Base-by-base conservation (phyloP, 2,888 invertebrate species). In the Platerodrilus igneus region DNA sequence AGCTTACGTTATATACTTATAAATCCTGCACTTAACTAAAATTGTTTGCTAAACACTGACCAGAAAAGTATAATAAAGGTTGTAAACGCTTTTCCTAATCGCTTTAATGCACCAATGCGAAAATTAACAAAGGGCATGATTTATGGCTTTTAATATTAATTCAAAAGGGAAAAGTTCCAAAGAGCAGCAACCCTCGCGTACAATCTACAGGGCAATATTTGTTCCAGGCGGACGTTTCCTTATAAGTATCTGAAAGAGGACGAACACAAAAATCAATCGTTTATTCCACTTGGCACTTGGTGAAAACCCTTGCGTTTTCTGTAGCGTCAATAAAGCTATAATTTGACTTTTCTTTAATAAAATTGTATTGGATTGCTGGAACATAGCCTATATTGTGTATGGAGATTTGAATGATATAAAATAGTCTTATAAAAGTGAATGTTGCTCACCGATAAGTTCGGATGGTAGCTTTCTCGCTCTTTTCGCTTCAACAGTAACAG, bases 391-490 rank as follows among this genome's bases (percentile, higher is more conserved):
- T n/a, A n/a, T n/a, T n/a, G n/a, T n/a, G n/a, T n/a, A n/a, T n/a
- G n/a, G n/a, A n/a, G n/a, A n/a, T n/a, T n/a, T n/a, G n/a, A n/a
- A n/a, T n/a, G n/a, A n/a, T n/a, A n/a, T n/a, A n/a, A n/a, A n/a
- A n/a, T n/a, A n/a, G n/a, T n/a, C n/a, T n/a, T n/a, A n/a, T n/a
- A n/a, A n/a, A n/a, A n/a, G n/a, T n/a, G n/a, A n/a, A n/a, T n/a
- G n/a, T n/a, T 21, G 30, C 48, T 43, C 49, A 60, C 61, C 61
- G 45, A 59, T 52, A 30, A 61, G 51, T 40, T 52, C 50, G 20
- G 46, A 39, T 5, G 60, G 56, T 26, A 61, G 47, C 20, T 55
- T 56, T 28, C 51, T 47, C 10, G 38, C 35, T 23, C 52, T 48
- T 32, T 51, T 51, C 33, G 51, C 48, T 29, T 51, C 50, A 8